Base-by-base conservation (phyloP, 2,113 vertebrate genomes). In the Pedionomus torquatus region DNA sequence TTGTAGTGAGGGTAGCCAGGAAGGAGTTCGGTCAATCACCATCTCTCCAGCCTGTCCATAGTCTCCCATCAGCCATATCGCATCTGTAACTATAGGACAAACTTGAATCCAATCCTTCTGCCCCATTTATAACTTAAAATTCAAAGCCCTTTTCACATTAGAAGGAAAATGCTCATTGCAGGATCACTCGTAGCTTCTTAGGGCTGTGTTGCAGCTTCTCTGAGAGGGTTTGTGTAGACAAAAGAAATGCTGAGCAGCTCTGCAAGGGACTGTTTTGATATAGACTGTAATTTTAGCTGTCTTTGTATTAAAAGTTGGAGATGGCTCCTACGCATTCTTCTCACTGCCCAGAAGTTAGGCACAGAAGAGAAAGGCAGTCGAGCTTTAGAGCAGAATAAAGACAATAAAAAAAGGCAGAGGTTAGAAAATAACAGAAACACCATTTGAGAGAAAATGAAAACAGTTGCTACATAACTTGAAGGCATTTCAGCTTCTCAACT, bases 401-500 rank as follows among this genome's bases (percentile, higher is more conserved):
- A 63, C 79, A 92, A 90, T 80, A 5, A 88, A 88, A 89, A 86
- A 51, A 72, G n/a, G 49, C 78, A 90, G 82, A 91, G 63, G 69
- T 88, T 94, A 83, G 83, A 94, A 93, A 92, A 93, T n/a, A 94
- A 54, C 79, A 87, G 77, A 90, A 92, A 93, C 46, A 49, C 30
- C 44, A 88, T 83, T 79, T 77, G 71, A 87, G 71, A 88, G 85
- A 94, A 94, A 97, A 95, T 91, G 35, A 91, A 89, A 95, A 94
- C 89, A 94, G 79, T 96, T 97, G 63, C 61, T 83, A 83, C 78
- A 83, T 94, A 90, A 92, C 90, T 96, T 88, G 92, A 94, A 96
- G 85, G 85, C 83, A 77, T 93, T 97, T 94, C 95, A 94, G 64
- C 64, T 94, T 83, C 87, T 77, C 90, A 95, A 88, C 72, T 80